Evolutionary conservation across 64 coral and sea anemone species (phyloP), one percentile per base, ranked within the genome.

Genomic region (Pocillopora damicornis): DNA sequence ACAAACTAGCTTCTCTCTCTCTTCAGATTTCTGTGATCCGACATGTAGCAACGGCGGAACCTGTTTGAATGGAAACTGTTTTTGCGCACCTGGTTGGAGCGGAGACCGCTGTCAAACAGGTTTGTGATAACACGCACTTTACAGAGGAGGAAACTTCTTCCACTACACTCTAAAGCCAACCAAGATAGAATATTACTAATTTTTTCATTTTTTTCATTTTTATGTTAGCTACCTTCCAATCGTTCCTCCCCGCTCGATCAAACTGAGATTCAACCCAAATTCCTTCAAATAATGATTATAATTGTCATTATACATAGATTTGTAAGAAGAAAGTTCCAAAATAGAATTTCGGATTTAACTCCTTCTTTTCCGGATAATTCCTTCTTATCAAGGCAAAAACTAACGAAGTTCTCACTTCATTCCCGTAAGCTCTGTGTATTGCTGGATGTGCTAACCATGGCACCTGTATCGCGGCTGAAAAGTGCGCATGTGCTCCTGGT

Each of bases 1-100:
- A 58, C 42, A 58, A 16, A 18, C 56, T 58, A 36, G 34, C 16
- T 51, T 34, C 57, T 2, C 34, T 12, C 68, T 58, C 15, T 35
- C 20, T 22, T 14, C 65, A 94, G 92, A 84, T 10, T 78, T 76
- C 68, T 94, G 92, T 42, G 72, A 59, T 64, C 92, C 92, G 60
- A 66, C 76, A 4, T 94, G 92, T 57, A 76, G 77, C 9, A 90
- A 94, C 72, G 92, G 92, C 57, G 92, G 92, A 11, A n/a, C 51
- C 6, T 94, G 92, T 79, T n/a, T 89, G 35, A 71, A 36, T 76
- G 82, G 75, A 9, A 90, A 94, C 62, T 94, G 92, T 57, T 80
- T 64, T 5, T 94, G 92, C 57, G 60, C 81, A 26, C 30, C 13
- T 72, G 75, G 87, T 51, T 94, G 87, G 74, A 72, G 35, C 15